Evolutionary conservation across 1,140 invertebrate genomes (phyloP).

Genomic region (Pogonomyrmex californicus): DNA sequence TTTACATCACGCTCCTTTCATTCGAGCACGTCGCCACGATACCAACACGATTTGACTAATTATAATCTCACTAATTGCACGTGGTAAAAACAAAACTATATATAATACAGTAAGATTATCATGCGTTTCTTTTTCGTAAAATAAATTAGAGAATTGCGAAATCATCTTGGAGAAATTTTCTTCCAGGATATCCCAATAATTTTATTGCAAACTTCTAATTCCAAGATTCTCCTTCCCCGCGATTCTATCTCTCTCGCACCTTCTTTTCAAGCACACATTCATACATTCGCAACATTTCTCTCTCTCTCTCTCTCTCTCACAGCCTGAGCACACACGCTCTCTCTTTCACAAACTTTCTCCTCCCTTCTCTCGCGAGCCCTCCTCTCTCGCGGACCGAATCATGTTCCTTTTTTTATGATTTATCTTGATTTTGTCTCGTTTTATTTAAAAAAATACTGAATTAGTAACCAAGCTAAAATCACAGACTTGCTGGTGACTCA

Average conservation of each 20-base stretch:
- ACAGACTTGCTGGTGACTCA: conserved; percentile 83
- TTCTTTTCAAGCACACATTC: background rate
- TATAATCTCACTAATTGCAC: conserved; percentile 41
- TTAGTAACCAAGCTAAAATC: conserved; percentile 87
- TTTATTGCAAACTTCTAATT: conserved; percentile 24
- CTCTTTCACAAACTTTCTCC: conserved; percentile 65
- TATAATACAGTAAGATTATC: conserved; percentile 4
- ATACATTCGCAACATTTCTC: too few species aligned
- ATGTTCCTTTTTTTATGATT: conserved; percentile 76
- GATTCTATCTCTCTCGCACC: background rate
- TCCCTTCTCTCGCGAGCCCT: conserved; percentile 64
- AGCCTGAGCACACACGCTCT: conserved; percentile 14
- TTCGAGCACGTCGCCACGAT: conserved; percentile 28
- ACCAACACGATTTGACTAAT: conserved; percentile 30
- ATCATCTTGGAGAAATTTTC: background rate
- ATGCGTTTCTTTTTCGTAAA: conserved; percentile 1
- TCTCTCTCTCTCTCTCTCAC: background rate
- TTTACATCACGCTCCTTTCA: conserved; percentile 36
- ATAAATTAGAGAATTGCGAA: conserved; percentile 1
- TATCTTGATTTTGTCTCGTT: conserved; percentile 80
- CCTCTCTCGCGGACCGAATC: conserved; percentile 61
- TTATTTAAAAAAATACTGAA: conserved; percentile 87
- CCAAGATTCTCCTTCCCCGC: conserved; percentile 28
- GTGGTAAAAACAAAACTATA: background rate
- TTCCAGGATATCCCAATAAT: background rate